Evolutionary conservation across 2,888 invertebrate species (phyloP), one percentile per base, ranked within the genome.

Genomic region (Priocnemis perturbator): DNA sequence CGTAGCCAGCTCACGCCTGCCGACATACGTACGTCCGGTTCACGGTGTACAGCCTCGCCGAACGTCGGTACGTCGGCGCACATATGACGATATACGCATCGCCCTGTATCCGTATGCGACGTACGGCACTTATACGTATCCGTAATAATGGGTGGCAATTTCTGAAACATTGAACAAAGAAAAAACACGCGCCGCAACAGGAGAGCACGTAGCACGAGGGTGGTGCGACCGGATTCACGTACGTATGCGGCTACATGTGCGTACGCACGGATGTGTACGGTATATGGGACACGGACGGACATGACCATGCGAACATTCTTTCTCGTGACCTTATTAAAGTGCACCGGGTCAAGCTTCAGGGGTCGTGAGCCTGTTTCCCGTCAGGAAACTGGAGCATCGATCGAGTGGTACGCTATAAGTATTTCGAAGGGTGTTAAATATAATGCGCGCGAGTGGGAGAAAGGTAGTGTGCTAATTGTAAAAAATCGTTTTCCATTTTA

Each of bases 121-220:
- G 26, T 47, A 7, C 48, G 60, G 11, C 59, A n/a, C 15, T 30
- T 45, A 17, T 37, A 48, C 11, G 64, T 11, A 11, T 21, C 23
- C 11, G 64, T 52, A 60, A 80, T 78, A 76, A 80, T 75, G 71
- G 75, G 70, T 66, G 76, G 69, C 74, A 73, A 76, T 79, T 78
- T 71, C 73, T 71, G 80, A 84, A 85, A 79, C 77, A 83, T 82
- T 84, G 83, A 87, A 87, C 86, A 87, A 87, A 87, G 87, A 87
- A 87, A 86, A 87, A 87, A 87, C 88, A 87, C 85, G 84, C 84
- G 70, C 73, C 67, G 73, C 78, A 87, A 80, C 85, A 87, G 87
- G 88, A 87, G 86, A 86, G 73, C 85, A 87, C 79, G 85, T 81
- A 59, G 57, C 55, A 47, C 61, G 73, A 74, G 76, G 83, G 83